Conservation (phyloP, 1,140 invertebrate species). For the Nylanderia fulva region DNA sequence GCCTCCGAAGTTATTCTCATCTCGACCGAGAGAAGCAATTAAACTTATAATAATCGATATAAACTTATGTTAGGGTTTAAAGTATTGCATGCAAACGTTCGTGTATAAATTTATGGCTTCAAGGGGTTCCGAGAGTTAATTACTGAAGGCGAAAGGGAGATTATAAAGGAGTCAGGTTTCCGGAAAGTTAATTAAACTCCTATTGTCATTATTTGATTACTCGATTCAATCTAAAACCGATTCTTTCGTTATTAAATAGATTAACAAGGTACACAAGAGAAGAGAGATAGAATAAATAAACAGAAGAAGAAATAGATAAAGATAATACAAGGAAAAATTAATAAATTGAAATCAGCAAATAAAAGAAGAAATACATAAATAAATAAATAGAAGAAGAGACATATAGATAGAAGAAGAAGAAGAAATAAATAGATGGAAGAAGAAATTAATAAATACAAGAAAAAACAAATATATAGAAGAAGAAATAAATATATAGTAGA, state of each 20-base stretch:
- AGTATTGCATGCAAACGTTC: slow-evolving; percentile 54
- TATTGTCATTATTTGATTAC: background rate
- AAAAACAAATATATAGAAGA: no score
- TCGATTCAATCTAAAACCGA: background rate
- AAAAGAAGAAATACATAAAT: no score
- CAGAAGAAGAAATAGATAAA: background rate
- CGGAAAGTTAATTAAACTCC: background rate
- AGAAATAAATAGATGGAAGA: no score
- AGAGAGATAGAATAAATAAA: no score
- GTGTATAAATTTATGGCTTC: slow-evolving; percentile 61
- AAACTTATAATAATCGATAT: no score
- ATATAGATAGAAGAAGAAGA: no score
- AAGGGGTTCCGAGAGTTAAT: slow-evolving; percentile 5
- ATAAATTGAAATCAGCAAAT: no score
- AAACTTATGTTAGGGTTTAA: background rate
- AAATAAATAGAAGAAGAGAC: no score
- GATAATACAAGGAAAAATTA: no score
- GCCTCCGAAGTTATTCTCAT: background rate
- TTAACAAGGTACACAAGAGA: background rate
- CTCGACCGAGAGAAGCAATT: no score
- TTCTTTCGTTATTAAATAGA: background rate
- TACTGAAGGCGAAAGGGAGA: background rate
- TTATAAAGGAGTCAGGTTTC: background rate
- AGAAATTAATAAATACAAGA: no score
- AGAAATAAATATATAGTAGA: no score